A percentile compares a stretch with the other conserved stretches of the same genome.
Conservation (phyloP, 2,888 invertebrate species). For the Notodonta ziczac region DNA sequence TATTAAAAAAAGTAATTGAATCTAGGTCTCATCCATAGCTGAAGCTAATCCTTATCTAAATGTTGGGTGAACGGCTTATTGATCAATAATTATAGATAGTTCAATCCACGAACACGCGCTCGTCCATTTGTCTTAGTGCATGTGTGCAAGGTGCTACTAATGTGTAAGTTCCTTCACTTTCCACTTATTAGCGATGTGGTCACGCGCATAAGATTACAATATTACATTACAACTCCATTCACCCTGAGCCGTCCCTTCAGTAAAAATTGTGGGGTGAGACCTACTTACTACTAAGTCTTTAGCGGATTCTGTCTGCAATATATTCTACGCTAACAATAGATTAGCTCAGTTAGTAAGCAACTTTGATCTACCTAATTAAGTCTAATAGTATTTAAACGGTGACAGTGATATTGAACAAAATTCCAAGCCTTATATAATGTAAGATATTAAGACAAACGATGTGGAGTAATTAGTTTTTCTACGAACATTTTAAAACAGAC, state of each 20-base stretch:
- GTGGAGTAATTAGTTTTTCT: not conserved
- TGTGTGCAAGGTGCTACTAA: no score
- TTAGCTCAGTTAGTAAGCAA: not conserved
- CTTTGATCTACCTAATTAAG: not conserved
- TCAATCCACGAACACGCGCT: no score
- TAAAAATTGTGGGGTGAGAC: no score
- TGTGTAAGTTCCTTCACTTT: no score
- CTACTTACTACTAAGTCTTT: not conserved
- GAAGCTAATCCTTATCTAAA: not conserved
- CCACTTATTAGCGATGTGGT: no score
- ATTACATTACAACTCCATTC: no score
- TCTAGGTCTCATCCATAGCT: not conserved
- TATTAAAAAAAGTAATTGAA: not conserved
- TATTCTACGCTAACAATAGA: not conserved
- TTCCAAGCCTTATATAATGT: not conserved
- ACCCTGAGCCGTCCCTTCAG: no score
- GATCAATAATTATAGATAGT: not conserved
- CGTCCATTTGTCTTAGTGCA: no score
- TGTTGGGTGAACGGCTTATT: not conserved
- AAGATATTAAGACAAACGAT: not conserved
- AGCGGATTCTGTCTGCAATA: not conserved
- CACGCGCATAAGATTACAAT: no score
- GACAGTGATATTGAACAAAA: not conserved
- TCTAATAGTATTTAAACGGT: not conserved
- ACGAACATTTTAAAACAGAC: not conserved